These are phyloP conservation scores for Sebastes oblongus DNA, from an alignment of 2,797 vertebrate genomes.

Conservation along the genomic window DNA sequence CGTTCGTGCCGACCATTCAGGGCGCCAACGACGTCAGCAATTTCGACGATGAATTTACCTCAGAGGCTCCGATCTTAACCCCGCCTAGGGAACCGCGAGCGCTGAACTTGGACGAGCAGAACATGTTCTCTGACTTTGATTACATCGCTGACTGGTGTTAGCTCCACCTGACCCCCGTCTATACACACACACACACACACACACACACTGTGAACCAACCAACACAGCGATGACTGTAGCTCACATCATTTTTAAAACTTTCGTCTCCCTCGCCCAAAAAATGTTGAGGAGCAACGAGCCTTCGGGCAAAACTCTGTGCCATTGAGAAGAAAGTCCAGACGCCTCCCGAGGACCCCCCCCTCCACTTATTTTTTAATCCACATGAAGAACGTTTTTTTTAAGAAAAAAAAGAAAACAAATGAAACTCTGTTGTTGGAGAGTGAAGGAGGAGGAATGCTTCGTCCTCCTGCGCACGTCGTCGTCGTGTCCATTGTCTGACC, in stretches of 20 bases:
- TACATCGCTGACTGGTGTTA: constrained; percentile 99
- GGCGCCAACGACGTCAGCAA: constrained; percentile 96
- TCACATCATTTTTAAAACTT: constrained; percentile 42
- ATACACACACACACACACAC: constrained; percentile 24
- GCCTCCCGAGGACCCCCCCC: constrained; percentile 24
- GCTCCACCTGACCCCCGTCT: constrained; percentile 40
- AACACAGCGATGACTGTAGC: constrained; percentile 83
- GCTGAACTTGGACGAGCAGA: constrained; percentile 91
- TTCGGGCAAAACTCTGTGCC: constrained; percentile 84
- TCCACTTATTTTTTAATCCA: constrained; percentile 58
- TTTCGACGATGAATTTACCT: constrained; percentile 99
- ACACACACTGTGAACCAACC: constrained; percentile 75
- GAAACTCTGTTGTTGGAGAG: constrained; percentile 57
- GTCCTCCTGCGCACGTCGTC: constrained; percentile 68
- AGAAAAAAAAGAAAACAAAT: constrained; percentile 33
- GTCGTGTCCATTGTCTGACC: constrained; percentile 83
- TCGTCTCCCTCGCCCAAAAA: constrained; percentile 30
- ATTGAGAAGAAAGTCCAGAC: constrained; percentile 76
- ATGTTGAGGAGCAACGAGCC: constrained; percentile 53
- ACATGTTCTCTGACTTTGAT: constrained; percentile 97
- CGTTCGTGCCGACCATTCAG: constrained; percentile 94
- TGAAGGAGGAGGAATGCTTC: constrained; percentile 66
- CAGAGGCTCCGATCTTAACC: constrained; percentile 96
- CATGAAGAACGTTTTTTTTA: constrained; percentile 86
- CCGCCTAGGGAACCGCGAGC: constrained; percentile 95